These are phyloP conservation scores for Hypomecis punctinalis DNA, from an alignment of 2,888 invertebrate genomes.

Conservation along the genomic window DNA sequence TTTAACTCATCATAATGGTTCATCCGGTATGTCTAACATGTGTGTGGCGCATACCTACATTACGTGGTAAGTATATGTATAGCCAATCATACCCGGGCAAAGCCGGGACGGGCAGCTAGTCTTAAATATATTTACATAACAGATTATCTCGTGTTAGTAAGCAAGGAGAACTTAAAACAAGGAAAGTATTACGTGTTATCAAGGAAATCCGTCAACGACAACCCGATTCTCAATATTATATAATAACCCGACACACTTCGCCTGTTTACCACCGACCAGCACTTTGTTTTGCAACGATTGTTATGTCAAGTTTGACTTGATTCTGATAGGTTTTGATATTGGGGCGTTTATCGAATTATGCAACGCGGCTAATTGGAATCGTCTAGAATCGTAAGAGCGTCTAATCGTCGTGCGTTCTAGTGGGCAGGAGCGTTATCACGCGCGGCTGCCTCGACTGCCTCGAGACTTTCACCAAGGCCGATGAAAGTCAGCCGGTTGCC, in stretches of 20 bases:
- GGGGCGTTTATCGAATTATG: constrained; percentile 44
- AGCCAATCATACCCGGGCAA: no score
- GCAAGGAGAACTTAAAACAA: constrained; percentile 8
- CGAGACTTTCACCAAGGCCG: constrained; percentile 78
- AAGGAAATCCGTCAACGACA: constrained; percentile 68
- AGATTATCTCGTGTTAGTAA: not conserved
- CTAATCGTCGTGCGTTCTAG: constrained; percentile 48
- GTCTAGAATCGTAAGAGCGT: constrained; percentile 39
- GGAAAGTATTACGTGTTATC: constrained; percentile 41
- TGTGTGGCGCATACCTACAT: no score
- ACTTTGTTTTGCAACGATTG: constrained; percentile 50
- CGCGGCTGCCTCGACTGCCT: constrained; percentile 63
- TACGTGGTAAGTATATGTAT: no score
- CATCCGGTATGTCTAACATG: no score
- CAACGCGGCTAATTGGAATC: constrained; percentile 46
- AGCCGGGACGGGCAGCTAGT: no score
- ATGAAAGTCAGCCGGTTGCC: constrained; percentile 70
- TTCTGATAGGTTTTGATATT: constrained; percentile 37
- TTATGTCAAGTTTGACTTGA: constrained; percentile 44
- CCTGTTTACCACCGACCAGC: constrained; percentile 48
- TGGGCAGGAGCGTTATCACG: constrained; percentile 59
- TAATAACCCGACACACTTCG: constrained; percentile 45
- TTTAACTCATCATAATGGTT: no score
- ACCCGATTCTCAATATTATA: constrained; percentile 55
- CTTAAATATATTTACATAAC: constrained; percentile 1